Conservation (phyloP, 2,888 invertebrate species). For the Ypsolopha scabrella region DNA sequence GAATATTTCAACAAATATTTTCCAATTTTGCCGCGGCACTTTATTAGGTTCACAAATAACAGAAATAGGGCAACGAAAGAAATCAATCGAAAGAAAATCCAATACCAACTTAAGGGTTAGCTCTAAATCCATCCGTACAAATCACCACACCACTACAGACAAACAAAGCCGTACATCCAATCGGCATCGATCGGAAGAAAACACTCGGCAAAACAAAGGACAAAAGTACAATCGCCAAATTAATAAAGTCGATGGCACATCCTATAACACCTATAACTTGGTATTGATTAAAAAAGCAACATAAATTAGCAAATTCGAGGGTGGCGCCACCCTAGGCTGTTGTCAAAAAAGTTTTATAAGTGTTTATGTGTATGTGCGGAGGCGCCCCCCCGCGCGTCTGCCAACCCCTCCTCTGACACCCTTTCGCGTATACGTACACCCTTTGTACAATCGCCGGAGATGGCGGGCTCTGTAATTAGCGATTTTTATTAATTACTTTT, state of each 20-base stretch:
- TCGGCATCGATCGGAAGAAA: neutral
- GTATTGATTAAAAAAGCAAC: constrained; percentile 71
- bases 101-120: too few relatives aligned
- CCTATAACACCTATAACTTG: constrained; percentile 47
- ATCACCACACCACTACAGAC: too few relatives aligned
- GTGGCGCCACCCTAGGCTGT: constrained; percentile 44
- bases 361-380: constrained; percentile 62
- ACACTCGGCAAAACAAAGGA: constrained; percentile 7
- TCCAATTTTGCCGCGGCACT: too few relatives aligned
- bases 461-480: constrained; percentile 13
- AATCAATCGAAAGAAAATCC: too few relatives aligned
- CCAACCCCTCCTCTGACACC: constrained; percentile 44
- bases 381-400: constrained; percentile 21
- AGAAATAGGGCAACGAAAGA: too few relatives aligned
- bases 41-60: too few relatives aligned
- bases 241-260: constrained; percentile 13
- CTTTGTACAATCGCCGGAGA: constrained; percentile 30
- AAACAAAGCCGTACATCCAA: neutral
- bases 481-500: neutral
- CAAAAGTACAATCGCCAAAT: constrained; percentile 15
- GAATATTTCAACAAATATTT: too few relatives aligned
- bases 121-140: too few relatives aligned
- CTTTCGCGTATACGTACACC: constrained; percentile 65
- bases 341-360: constrained; percentile 71
- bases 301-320: constrained; percentile 68